Evolutionary conservation across 2,113 vertebrate genomes (phyloP).

Genomic region (Arothron firmamentum): DNA sequence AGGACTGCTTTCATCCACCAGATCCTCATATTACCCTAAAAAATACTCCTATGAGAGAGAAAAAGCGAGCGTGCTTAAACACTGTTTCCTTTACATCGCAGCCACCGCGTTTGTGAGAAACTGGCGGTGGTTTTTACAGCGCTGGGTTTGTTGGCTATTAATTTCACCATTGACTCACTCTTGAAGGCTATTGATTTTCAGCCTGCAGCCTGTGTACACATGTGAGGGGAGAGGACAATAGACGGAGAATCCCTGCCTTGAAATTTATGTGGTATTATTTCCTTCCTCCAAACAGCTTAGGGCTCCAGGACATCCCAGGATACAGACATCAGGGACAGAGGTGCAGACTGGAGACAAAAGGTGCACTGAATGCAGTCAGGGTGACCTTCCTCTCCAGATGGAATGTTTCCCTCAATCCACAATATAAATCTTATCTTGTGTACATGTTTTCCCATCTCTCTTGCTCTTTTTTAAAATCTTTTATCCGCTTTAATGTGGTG

Average conservation of each 20-base stretch:
- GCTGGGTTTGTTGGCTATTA: constrained; percentile 58
- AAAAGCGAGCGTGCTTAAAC: constrained; percentile 29
- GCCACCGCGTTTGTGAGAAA: not conserved
- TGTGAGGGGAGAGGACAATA: constrained; percentile 16
- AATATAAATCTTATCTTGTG: constrained; percentile 42
- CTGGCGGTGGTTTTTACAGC: constrained; percentile 39
- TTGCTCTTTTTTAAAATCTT: constrained; percentile 33
- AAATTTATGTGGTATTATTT: constrained; percentile 60
- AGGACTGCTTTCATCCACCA: constrained; percentile 3
- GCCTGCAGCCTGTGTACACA: constrained; percentile 11
- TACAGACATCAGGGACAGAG: constrained; percentile 45
- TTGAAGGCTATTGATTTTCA: constrained; percentile 68
- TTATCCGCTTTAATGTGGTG: constrained; percentile 49
- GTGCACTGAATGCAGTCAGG: too few species aligned
- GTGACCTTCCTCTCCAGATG: constrained; percentile 25
- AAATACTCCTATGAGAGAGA: constrained; percentile 10
- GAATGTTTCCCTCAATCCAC: constrained; percentile 13
- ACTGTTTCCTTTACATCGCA: constrained; percentile 34
- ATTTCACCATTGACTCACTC: constrained; percentile 59
- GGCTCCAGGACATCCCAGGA: constrained; percentile 29
- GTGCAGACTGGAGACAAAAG: not conserved
- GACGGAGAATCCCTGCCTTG: constrained; percentile 37
- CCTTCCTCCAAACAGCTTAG: constrained; percentile 42
- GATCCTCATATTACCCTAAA: constrained; percentile 19
- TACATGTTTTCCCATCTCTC: constrained; percentile 48